Evolutionary conservation across 1,140 invertebrate genomes (phyloP), one percentile per base, ranked within the genome.

Genomic region (Euura lappo): DNA sequence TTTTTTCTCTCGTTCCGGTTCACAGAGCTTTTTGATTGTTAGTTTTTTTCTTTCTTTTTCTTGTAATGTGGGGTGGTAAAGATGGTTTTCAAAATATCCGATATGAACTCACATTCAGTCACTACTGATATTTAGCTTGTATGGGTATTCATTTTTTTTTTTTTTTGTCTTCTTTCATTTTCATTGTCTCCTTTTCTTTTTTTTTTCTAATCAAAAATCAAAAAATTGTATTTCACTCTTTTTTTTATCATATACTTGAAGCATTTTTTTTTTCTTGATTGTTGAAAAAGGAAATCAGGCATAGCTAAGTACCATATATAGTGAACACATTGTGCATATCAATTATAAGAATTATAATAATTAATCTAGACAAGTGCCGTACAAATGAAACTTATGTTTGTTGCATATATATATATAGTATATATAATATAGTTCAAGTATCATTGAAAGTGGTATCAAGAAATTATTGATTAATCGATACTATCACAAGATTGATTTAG

Each of bases 301-400:
- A 88, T 85, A 87, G 85, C 86, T 88, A 87, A 85, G 84, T 88
- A 86, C 83, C 85, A 87, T 28, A 28, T 28, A 28, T 85, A 87
- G 85, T 86, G 84, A 87, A 86, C 84, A 86, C 83, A 87, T 87
- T 87, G 86, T 88, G 86, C 86, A 87, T 85, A 83, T 88, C 83
- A 87, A 88, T 86, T 71, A 77, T 75, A 84, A 84, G 86, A 88
- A 87, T 88, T 82, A 84, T 86, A 88, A 90, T 89, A 28, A 28
- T 28, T 28, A 89, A 87, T 89, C 89, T 90, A 91, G 91, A 90
- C 88, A 90, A 90, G 90, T 91, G 90, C 90, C 90, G 90, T 91
- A 91, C 87, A 91, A 91, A 91, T 85, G 85, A 88, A 91, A 91
- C 89, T 91, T 81, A 89, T 87, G 28, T 88, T 86, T 82, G 84